Evolutionary conservation across 2,113 vertebrate species (phyloP).

Genomic region (Peromyscus leucopus): DNA sequence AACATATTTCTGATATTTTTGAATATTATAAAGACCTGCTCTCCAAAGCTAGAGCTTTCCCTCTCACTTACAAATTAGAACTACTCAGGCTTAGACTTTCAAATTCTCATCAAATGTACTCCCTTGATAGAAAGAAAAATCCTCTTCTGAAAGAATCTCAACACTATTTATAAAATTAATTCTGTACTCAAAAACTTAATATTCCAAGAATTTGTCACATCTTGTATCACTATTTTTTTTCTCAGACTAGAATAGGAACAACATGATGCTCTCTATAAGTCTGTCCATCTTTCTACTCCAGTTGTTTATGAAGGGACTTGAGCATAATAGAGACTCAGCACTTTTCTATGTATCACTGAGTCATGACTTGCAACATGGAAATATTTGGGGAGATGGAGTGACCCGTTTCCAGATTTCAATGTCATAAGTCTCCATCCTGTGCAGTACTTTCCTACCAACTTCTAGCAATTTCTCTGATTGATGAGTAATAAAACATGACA

Average conservation of each 20-base stretch:
- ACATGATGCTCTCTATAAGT: background rate
- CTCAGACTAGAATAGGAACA: background rate
- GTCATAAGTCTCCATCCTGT: background rate
- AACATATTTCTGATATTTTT: background rate
- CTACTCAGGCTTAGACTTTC: background rate
- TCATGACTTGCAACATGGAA: background rate
- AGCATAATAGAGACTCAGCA: background rate
- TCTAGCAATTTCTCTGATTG: background rate
- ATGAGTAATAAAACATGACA: background rate
- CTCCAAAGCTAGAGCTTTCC: background rate
- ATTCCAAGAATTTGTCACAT: background rate
- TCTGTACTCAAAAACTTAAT: background rate
- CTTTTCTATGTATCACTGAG: background rate
- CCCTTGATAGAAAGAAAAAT: background rate
- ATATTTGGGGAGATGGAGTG: background rate
- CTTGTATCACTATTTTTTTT: background rate
- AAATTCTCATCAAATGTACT: slow-evolving; percentile 5
- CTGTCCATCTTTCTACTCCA: background rate
- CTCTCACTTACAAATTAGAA: background rate
- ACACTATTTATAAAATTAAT: background rate
- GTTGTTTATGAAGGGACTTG: background rate
- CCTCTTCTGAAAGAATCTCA: background rate
- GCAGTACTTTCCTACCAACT: background rate
- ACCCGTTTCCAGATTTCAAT: background rate
- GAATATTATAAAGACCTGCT: background rate